Base-by-base conservation (phyloP, 2,797 vertebrate genomes). In the Cryptoblepharus egeriae region DNA sequence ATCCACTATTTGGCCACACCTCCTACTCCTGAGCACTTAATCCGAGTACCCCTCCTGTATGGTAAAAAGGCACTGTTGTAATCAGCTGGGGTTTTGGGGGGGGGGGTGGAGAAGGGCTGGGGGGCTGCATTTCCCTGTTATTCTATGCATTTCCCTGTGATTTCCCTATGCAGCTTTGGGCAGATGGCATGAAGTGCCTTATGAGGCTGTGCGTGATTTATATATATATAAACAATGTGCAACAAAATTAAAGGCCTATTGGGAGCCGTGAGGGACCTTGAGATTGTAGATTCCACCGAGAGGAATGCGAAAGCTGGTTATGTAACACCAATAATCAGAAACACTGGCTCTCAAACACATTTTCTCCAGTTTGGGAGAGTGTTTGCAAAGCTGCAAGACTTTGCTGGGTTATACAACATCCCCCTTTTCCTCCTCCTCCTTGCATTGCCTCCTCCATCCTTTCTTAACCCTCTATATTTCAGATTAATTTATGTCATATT, bases 271-370 rank as follows among this genome's bases (percentile, higher is more conserved):
- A 52, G 63, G 35, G 97, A 96, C 95, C 94, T 95, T 95, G 97
- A 97, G 97, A 96, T 96, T 95, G 96, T 96, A 96, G 97, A 97
- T 96, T 96, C 97, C 7, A 18, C 8, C 3, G 3, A 0, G 8
- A 32, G 97, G 97, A 97, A 97, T 97, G 97, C 97, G 96, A n/a
- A 20, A 98, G 97, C 96, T 95, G 96, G 96, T 98, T 98, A 98
- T 98, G 97, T 98, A 99, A 98, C 97, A 97, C 96, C 96, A 97
- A 97, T 98, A 97, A 97, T 97, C 96, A 97, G 97, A 97, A 98
- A 97, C 97, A 97, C 95, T 96, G 96, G 95, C 94, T 58, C 57
- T 58, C 57, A 58, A 58, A 58, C 57, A 58, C 57, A 58, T 58
- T 58, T 52, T 58, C 57, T 58, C n/a, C 72, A 1, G 63, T 39